Evolutionary conservation across 1,140 invertebrate genomes (phyloP).

Genomic region (Brachionus paranguensis): DNA sequence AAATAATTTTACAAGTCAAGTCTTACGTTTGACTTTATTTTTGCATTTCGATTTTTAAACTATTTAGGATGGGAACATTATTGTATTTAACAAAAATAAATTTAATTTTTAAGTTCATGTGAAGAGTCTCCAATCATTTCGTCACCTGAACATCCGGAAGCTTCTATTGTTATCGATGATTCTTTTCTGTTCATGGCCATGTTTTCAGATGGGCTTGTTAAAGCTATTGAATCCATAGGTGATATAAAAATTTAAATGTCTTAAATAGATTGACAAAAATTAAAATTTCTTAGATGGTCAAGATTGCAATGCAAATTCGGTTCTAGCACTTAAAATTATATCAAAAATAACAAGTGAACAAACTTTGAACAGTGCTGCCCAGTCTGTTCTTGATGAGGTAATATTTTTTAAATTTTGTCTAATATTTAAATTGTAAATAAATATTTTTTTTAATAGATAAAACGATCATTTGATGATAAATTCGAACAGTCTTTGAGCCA

Average conservation of each 20-base stretch:
- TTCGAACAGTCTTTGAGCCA: neutral
- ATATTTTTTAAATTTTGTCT: neutral
- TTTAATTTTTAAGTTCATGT: too few species aligned
- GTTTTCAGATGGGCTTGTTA: conserved; percentile 9
- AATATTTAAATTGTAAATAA: too few species aligned
- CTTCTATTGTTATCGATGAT: neutral
- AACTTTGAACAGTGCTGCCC: conserved; percentile 26
- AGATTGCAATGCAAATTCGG: neutral
- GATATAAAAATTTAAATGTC: neutral
- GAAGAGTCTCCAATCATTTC: neutral
- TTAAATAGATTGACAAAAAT: neutral
- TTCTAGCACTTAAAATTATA: neutral
- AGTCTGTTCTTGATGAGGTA: conserved; percentile 13
- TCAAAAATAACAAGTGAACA: neutral
- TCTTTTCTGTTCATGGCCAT: conserved; percentile 12
- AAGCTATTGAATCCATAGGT: neutral
- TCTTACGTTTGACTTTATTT: too few species aligned
- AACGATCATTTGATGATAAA: conserved; percentile 9
- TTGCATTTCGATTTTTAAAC: too few species aligned
- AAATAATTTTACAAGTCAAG: too few species aligned
- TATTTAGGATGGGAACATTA: too few species aligned
- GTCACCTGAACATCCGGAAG: neutral
- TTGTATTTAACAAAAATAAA: neutral
- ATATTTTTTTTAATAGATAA: neutral
- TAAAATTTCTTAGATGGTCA: neutral